These are phyloP conservation scores for Clitarchus hookeri DNA, from an alignment of 2,888 invertebrate genomes.

Conservation along the genomic window DNA sequence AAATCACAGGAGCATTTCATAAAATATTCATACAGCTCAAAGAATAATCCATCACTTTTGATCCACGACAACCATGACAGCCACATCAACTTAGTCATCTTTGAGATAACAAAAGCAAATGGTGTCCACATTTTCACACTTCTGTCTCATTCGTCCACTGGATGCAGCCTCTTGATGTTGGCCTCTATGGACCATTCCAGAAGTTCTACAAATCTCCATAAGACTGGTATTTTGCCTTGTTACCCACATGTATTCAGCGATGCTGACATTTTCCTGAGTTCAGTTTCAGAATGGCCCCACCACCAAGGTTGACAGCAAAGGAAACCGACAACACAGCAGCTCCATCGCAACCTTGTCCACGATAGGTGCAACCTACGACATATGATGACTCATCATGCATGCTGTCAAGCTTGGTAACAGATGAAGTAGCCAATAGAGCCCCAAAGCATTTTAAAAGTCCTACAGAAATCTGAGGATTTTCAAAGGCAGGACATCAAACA, in stretches of 20 bases:
- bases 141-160: conserved; percentile 50
- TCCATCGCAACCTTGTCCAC: neutral
- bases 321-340: neutral
- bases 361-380: neutral
- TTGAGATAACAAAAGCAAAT: conserved; percentile 50
- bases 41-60: conserved; percentile 47
- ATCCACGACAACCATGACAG: conserved; percentile 50
- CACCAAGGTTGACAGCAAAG: neutral
- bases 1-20: conserved; percentile 41
- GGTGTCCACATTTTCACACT: conserved; percentile 53
- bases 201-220: conserved; percentile 46
- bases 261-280: conserved; percentile 47
- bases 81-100: conserved; percentile 46
- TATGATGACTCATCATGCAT: neutral
- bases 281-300: conserved; percentile 38
- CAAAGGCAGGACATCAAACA: conserved; percentile 24
- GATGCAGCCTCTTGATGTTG: conserved; percentile 49
- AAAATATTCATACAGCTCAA: conserved; percentile 43
- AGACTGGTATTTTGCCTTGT: conserved; percentile 50
- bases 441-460: neutral
- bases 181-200: conserved; percentile 48
- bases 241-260: conserved; percentile 49
- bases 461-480: conserved; percentile 7
- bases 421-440: neutral
- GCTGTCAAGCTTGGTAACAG: neutral